Evolutionary conservation across 1,140 invertebrate species (phyloP), one percentile per base, ranked within the genome.

Genomic region (Mactra quadrangularis): DNA sequence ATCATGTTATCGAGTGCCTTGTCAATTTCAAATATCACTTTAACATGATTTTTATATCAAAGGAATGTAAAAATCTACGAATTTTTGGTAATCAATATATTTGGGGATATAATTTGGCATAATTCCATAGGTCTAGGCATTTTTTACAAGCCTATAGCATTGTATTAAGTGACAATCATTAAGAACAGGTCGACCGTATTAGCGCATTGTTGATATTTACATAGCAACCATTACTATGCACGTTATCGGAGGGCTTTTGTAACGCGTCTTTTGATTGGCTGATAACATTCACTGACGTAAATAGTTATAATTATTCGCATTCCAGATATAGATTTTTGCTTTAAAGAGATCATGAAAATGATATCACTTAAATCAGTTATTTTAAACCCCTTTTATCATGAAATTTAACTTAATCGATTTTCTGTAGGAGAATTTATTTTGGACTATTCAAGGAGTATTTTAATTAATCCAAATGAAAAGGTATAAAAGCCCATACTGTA

Each of bases 171-270:
- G 38, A 17, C 19, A 57, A 68, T 71, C 15, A 31, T 50, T 13
- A 38, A 47, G 7, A 35, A 62, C 7, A 57, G 31, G 47, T 68
- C 64, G 77, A n/a, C 77, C 77, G 71, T 81, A 68, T 79, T 79
- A 25, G 31, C 35, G 25, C 66, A 81, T 81, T 81, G 77, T 81
- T 81, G 50, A 81, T 60, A 50, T 35, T 71, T 50, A 60, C 77
- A 70, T 81, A 81, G 77, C 77, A 81, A 81, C 77, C 62, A 71
- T 81, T 57, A 47, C 77, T 81, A 81, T 71, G 77, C 77, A 50
- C 3, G 19, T 22, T 60, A 35, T 60, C 35, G 25, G 33, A 45
- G 19, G 53, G 31, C 25, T 45, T 66, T 68, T 78, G 57, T 59
- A 52, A 76, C 72, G 57, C 38, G 57, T 2, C 17, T 76, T 41